A percentile compares a stretch with the other conserved stretches of the same genome.
These are phyloP conservation scores for Philaethria dido DNA, from an alignment of 2,888 invertebrate genomes.

Conservation along the genomic window DNA sequence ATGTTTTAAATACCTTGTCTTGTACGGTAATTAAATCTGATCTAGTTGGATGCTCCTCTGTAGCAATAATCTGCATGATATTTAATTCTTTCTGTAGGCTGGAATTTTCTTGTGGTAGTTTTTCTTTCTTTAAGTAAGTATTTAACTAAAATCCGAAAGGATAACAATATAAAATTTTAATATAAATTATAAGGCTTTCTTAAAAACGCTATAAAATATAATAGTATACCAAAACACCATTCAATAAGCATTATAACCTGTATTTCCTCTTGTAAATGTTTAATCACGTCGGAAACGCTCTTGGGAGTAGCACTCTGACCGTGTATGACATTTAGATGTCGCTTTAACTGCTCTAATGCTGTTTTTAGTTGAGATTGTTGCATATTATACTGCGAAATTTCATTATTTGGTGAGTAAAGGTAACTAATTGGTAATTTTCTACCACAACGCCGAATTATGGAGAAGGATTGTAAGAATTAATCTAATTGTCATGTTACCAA, in stretches of 20 bases:
- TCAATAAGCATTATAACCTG: conserved; percentile 68
- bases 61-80: conserved; percentile 87
- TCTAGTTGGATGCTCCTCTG: conserved; percentile 86
- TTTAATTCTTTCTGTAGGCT: conserved; percentile 86
- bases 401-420: not conserved
- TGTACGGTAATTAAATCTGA: conserved; percentile 86
- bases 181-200: not conserved
- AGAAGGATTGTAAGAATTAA: no score
- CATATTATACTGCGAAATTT: conserved; percentile 66
- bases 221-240: conserved; percentile 27
- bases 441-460: not conserved
- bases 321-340: conserved; percentile 85
- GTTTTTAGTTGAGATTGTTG: conserved; percentile 76
- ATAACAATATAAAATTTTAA: not conserved
- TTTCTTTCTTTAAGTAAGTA: conserved; percentile 89
- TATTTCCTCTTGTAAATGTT: conserved; percentile 90
- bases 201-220: not conserved
- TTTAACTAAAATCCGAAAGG: conserved; percentile 77
- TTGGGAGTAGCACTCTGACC: conserved; percentile 78
- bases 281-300: conserved; percentile 86
- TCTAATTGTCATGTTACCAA: not conserved
- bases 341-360: conserved; percentile 84
- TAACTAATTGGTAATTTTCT: not conserved
- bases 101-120: conserved; percentile 89
- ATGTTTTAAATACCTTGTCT: conserved; percentile 78